These are phyloP conservation scores for Caprella mutica DNA, from an alignment of 2,888 invertebrate genomes.

Conservation along the genomic window DNA sequence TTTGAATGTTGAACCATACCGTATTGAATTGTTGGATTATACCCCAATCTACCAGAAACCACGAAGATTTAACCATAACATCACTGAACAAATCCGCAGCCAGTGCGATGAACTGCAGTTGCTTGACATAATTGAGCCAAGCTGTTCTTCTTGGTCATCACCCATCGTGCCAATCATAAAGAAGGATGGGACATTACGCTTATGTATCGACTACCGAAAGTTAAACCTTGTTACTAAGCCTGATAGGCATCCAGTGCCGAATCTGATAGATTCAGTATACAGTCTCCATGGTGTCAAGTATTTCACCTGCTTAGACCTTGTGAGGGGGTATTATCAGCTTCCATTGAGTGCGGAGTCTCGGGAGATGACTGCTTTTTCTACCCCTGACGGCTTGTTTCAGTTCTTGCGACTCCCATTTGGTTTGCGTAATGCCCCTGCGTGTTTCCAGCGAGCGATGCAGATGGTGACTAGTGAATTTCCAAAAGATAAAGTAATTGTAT, in stretches of 20 bases:
- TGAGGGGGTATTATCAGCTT: not conserved
- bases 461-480: not conserved
- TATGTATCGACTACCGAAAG: not conserved
- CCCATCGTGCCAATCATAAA: not conserved
- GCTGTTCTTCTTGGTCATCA: too few species aligned
- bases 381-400: not conserved
- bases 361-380: not conserved
- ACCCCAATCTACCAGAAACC: too few species aligned
- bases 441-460: constrained; percentile 1
- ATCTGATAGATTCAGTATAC: constrained; percentile 1
- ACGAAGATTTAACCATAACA: too few species aligned
- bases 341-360: not conserved
- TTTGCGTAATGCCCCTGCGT: not conserved
- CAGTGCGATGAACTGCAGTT: too few species aligned
- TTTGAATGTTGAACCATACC: too few species aligned
- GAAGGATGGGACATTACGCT: not conserved
- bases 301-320: constrained; percentile 2
- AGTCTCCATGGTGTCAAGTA: constrained; percentile 5
- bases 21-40: too few species aligned
- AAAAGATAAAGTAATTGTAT: not conserved
- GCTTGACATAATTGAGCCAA: too few species aligned
- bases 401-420: not conserved
- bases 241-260: not conserved
- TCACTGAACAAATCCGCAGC: too few species aligned
- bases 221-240: not conserved